These are phyloP conservation scores for Achroia grisella DNA, from an alignment of 1,140 invertebrate genomes.

Conservation along the genomic window DNA sequence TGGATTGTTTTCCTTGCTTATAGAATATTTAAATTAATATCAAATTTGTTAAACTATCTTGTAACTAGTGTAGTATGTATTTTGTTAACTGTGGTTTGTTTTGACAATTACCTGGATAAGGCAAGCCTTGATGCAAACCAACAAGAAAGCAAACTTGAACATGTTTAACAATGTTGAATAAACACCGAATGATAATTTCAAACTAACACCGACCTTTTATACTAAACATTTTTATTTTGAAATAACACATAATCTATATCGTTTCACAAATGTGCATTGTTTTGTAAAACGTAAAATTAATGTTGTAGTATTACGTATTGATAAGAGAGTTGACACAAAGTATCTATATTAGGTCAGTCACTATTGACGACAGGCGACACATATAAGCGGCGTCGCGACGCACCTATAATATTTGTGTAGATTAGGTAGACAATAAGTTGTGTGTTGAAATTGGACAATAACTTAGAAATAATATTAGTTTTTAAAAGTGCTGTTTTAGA, in stretches of 20 bases:
- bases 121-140: constrained; percentile 15
- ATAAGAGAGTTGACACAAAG: no score
- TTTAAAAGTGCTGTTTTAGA: no score
- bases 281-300: neutral
- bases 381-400: no score
- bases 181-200: neutral
- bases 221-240: neutral
- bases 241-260: neutral
- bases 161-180: constrained; percentile 1
- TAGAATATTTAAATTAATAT: neutral
- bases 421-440: no score
- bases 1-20: neutral
- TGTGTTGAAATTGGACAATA: no score
- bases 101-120: constrained; percentile 14
- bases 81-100: no score
- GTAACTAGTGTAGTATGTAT: no score
- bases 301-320: neutral
- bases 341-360: no score
- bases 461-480: no score
- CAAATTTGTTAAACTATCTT: no score
- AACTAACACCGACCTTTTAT: neutral
- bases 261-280: neutral
- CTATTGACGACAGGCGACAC: no score
- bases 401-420: no score
- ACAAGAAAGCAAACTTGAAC: constrained; percentile 7